Conservation (phyloP, 2,888 invertebrate species). For the Cylloceria caligata region DNA sequence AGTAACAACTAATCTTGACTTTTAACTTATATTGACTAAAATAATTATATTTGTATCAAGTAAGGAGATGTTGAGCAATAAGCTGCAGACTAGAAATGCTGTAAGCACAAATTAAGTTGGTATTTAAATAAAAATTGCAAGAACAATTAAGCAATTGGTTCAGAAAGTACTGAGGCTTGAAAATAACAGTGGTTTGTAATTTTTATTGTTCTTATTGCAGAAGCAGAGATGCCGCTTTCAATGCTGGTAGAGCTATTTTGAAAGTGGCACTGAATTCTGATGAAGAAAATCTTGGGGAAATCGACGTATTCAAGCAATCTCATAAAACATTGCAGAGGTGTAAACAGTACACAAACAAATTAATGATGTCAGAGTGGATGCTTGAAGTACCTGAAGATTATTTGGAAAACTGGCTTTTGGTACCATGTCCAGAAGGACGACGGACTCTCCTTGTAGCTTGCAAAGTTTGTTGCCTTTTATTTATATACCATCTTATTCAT, state of each 20-base stretch:
- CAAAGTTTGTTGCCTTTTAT: constrained; percentile 84
- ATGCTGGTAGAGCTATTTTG: constrained; percentile 85
- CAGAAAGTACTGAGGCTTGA: no score
- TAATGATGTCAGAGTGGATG: constrained; percentile 98
- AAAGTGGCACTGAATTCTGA: constrained; percentile 77
- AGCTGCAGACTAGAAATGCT: no score
- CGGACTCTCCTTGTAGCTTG: constrained; percentile 93
- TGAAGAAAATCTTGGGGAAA: constrained; percentile 72
- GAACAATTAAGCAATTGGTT: background rate
- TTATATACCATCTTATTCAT: constrained; percentile 4
- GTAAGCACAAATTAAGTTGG: no score
- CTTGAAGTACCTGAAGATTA: constrained; percentile 93
- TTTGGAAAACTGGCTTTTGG: constrained; percentile 89
- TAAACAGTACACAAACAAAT: constrained; percentile 84
- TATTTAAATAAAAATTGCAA: constrained; percentile 1
- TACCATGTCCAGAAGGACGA: constrained; percentile 93
- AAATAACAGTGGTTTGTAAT: constrained; percentile 4
- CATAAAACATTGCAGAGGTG: constrained; percentile 54
- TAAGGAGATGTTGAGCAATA: no score
- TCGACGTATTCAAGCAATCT: constrained; percentile 65
- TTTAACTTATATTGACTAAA: no score
- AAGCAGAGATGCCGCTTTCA: constrained; percentile 78
- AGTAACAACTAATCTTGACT: no score
- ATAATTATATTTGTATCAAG: no score
- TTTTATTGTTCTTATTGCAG: constrained; percentile 65